Conservation (phyloP, 2,113 vertebrate species). For the Cynocephalus volans region DNA sequence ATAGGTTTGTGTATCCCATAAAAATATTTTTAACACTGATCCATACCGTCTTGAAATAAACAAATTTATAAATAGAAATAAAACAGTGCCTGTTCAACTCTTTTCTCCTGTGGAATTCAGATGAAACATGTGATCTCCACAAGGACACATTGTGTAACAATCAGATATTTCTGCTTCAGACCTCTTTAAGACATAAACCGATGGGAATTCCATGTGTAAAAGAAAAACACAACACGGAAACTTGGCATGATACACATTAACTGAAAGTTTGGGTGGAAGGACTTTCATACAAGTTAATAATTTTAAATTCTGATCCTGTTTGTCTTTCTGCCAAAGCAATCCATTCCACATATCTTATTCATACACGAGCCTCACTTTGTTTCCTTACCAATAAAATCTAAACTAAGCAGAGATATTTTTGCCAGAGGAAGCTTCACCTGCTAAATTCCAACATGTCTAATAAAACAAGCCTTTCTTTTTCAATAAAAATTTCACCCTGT, state of each 20-base stretch:
- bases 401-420: neutral
- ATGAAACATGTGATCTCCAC: slow-evolving; percentile 11
- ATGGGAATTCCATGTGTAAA: neutral
- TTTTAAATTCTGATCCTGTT: neutral
- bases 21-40: neutral
- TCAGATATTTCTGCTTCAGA: neutral
- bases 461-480: slow-evolving; percentile 39
- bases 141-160: neutral
- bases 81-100: neutral
- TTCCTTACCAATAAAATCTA: neutral
- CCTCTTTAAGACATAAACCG: neutral
- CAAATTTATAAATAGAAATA: slow-evolving; percentile 32
- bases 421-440: neutral
- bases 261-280: neutral
- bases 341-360: neutral
- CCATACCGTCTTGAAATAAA: neutral
- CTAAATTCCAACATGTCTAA: neutral
- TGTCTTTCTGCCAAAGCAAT: neutral
- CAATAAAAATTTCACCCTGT: neutral
- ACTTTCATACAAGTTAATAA: neutral
- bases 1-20: neutral
- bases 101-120: slow-evolving; percentile 23
- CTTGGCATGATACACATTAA: neutral
- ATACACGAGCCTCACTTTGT: neutral
- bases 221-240: neutral